Evolutionary conservation across 2,797 vertebrate species (phyloP).

Genomic region (Cyclura pinguis): DNA sequence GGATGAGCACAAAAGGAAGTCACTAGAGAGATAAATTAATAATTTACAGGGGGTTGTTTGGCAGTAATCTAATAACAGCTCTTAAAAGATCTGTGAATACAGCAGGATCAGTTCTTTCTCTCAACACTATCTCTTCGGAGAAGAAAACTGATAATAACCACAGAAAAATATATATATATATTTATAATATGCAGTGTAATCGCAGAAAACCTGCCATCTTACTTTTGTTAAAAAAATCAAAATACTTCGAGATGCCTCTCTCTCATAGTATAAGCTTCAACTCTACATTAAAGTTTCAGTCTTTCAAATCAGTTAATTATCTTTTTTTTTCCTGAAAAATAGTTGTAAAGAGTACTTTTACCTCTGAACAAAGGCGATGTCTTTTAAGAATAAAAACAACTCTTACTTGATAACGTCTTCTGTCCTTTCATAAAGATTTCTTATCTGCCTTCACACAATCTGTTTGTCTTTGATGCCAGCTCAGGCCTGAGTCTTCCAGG

Average conservation of each 20-base stretch:
- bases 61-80: constrained; percentile 91
- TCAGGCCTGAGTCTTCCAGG: constrained; percentile 33
- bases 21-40: constrained; percentile 89
- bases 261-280: constrained; percentile 72
- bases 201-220: constrained; percentile 82
- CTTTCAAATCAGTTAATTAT: constrained; percentile 71
- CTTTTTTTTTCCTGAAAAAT: constrained; percentile 69
- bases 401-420: constrained; percentile 92
- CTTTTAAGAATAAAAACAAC: constrained; percentile 84
- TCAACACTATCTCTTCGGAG: constrained; percentile 78
- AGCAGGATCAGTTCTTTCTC: constrained; percentile 78
- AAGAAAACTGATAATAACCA: constrained; percentile 72
- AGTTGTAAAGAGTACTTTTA: constrained; percentile 73
- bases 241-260: constrained; percentile 82
- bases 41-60: constrained; percentile 91
- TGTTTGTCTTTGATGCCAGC: constrained; percentile 34
- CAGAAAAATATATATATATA: constrained; percentile 77
- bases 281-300: constrained; percentile 81
- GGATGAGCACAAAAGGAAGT: constrained; percentile 91
- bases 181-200: constrained; percentile 84
- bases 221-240: constrained; percentile 76
- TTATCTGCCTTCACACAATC: constrained; percentile 68
- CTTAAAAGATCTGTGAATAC: constrained; percentile 84
- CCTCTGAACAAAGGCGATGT: constrained; percentile 69
- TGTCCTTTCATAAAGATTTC: constrained; percentile 81